Evolutionary conservation across 2,797 vertebrate genomes (phyloP).

Genomic region (Lacerta agilis): DNA sequence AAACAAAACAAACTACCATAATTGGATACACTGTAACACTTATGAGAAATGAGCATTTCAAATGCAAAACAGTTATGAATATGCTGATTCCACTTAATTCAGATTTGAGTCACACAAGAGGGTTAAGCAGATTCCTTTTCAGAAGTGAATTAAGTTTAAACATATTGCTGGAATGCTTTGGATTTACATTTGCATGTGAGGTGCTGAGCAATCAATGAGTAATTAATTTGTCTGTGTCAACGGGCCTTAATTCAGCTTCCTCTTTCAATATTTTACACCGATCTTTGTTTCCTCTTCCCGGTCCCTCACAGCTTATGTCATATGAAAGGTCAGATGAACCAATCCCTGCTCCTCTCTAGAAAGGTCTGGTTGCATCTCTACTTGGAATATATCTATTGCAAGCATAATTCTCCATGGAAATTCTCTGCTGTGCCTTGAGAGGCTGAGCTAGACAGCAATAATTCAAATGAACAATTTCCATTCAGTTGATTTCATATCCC

Average conservation of each 20-base stretch:
- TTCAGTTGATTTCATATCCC: slow-evolving; percentile 48
- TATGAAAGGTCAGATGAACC: neutral
- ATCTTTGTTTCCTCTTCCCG: neutral
- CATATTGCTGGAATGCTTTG: neutral
- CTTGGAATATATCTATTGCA: neutral
- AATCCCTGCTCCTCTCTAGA: too few species aligned
- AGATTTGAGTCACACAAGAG: slow-evolving; percentile 23
- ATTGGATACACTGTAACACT: slow-evolving; percentile 44
- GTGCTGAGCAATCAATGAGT: neutral
- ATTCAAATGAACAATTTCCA: slow-evolving; percentile 32
- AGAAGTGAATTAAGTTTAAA: slow-evolving; percentile 9
- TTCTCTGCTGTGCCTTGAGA: neutral
- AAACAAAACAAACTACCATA: slow-evolving; percentile 40
- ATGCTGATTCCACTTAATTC: slow-evolving; percentile 43
- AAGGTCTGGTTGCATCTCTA: neutral
- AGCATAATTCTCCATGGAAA: neutral
- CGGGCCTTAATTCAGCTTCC: neutral
- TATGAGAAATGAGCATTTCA: slow-evolving; percentile 31
- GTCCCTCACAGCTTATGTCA: too few species aligned
- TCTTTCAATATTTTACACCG: neutral
- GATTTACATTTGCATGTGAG: neutral
- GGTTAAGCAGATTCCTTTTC: slow-evolving; percentile 28
- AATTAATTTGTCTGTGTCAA: neutral
- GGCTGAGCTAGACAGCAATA: neutral
- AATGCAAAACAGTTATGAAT: slow-evolving; percentile 24